Percentiles rank a stretch among this genome's conserved stretches.
These are phyloP conservation scores for Rhagologus leucostigma DNA, from an alignment of 2,113 vertebrate species.

Conservation along the genomic window DNA sequence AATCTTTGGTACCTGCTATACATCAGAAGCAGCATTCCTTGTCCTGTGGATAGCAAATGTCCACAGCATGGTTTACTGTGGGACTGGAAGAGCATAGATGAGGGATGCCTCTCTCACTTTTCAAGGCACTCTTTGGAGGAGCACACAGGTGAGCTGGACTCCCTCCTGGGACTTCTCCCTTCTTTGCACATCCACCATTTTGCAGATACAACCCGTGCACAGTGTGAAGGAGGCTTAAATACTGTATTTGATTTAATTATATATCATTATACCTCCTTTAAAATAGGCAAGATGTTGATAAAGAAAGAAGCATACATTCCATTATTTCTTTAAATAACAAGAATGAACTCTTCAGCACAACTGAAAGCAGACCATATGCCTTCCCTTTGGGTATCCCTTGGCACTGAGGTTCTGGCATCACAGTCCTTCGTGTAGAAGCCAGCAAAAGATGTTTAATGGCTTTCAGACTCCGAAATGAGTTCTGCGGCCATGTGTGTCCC, in stretches of 20 bases:
- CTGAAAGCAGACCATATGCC: slow-evolving; percentile 71
- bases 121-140: not conserved
- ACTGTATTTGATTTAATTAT: not conserved
- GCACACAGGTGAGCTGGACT: not conserved
- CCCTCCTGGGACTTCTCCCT: not conserved
- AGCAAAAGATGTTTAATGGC: slow-evolving; percentile 77
- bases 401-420: slow-evolving; percentile 68
- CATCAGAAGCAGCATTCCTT: not conserved
- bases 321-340: slow-evolving; percentile 69
- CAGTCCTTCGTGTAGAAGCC: slow-evolving; percentile 53
- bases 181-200: not conserved
- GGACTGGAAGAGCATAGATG: not conserved
- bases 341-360: slow-evolving; percentile 67
- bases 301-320: slow-evolving; percentile 13
- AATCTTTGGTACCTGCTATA: not conserved
- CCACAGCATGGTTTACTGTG: not conserved
- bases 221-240: not conserved
- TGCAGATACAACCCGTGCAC: not conserved
- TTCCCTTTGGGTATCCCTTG: slow-evolving; percentile 74
- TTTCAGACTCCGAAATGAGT: slow-evolving; percentile 75
- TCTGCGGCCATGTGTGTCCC: slow-evolving; percentile 74
- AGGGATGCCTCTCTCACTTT: not conserved
- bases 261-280: not conserved
- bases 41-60: not conserved
- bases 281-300: slow-evolving; percentile 4